Conservation (phyloP, 2,113 vertebrate species). For the Telmatochromis brichardi region DNA sequence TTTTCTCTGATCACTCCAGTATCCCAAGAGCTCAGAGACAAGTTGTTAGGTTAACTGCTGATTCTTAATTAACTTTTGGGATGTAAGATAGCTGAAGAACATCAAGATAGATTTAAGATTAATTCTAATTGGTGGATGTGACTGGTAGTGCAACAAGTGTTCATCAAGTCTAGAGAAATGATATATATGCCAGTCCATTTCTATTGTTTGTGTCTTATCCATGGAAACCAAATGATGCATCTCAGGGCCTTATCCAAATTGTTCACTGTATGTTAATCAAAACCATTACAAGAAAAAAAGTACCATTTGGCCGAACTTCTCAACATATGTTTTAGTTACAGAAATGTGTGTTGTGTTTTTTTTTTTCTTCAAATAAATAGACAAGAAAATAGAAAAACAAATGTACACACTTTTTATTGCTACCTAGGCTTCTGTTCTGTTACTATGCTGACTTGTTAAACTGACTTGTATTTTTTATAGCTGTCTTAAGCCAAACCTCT, state of each 20-base stretch:
- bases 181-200: neutral
- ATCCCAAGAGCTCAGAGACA: neutral
- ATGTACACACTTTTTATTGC: neutral
- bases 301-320: neutral
- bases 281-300: neutral
- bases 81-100: neutral
- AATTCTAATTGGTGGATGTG: neutral
- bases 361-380: neutral
- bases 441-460: neutral
- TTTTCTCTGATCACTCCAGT: neutral
- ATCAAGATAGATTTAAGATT: neutral
- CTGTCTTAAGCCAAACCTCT: constrained; percentile 72
- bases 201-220: neutral
- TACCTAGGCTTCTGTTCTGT: neutral
- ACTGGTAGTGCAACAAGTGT: neutral
- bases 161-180: neutral
- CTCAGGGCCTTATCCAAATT: neutral
- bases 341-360: neutral
- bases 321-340: neutral
- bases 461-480: neutral
- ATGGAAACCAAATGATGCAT: neutral
- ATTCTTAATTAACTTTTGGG: neutral
- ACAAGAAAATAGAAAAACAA: neutral
- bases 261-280: neutral
- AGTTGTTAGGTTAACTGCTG: neutral